Percentiles rank a stretch among this genome's conserved stretches.
phyloP scores from a whole-genome alignment of 23 tunicate genomes.

The Oikopleura dioica region DNA sequence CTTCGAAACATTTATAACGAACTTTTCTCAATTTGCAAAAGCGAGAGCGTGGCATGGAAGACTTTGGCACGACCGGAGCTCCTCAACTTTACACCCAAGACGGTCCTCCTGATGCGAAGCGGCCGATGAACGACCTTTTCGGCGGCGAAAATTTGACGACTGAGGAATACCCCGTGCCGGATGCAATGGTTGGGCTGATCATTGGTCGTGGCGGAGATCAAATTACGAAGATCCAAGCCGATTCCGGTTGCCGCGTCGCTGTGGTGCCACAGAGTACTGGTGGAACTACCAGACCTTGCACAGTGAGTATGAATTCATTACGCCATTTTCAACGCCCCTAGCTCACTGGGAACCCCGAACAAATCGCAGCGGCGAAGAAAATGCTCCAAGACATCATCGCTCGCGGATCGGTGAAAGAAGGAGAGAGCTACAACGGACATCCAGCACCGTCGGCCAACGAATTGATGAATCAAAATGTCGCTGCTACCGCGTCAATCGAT shows the following conservation, averaged over 20 bases:
- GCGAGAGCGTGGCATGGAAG: too few relatives aligned
- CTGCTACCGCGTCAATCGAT: conserved; percentile 2
- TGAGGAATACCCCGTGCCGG: conserved; percentile 9
- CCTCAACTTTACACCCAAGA: not conserved
- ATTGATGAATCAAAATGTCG: conserved; percentile 2
- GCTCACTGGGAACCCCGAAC: not conserved
- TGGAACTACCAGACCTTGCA: conserved; percentile 72
- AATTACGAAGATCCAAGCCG: conserved; percentile 73
- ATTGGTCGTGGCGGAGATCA: conserved; percentile 96
- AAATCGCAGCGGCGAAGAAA: not conserved
- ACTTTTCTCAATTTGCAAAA: too few relatives aligned
- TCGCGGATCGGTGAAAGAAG: not conserved
- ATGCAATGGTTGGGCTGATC: conserved; percentile 19
- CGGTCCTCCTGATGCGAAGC: conserved; percentile 9
- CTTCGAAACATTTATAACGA: too few relatives aligned
- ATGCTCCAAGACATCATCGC: not conserved
- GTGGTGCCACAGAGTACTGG: conserved; percentile 49
- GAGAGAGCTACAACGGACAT: not conserved
- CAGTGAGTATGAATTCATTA: conserved; percentile 14
- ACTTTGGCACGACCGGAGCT: too few relatives aligned
- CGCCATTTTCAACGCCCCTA: not conserved
- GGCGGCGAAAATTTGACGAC: too few relatives aligned
- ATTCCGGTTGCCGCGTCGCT: conserved; percentile 87
- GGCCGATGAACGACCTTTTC: not conserved
- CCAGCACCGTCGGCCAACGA: conserved; percentile 13